Evolutionary conservation across 2,888 invertebrate species (phyloP).

Genomic region (Eristalis tenax): DNA sequence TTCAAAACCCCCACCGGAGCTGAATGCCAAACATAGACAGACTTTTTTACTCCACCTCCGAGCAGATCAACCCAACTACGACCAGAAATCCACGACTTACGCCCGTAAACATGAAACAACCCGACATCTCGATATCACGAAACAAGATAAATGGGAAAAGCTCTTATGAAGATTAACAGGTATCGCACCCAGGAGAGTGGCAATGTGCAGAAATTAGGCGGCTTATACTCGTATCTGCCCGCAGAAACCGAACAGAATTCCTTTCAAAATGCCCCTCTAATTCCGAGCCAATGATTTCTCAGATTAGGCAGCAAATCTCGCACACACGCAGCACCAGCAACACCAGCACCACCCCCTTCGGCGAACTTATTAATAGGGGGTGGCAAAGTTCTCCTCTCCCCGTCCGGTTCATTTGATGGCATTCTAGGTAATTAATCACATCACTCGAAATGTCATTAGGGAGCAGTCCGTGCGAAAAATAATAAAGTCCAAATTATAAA

Average conservation of each 20-base stretch:
- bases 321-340: background rate
- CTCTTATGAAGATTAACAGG: background rate
- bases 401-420: background rate
- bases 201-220: background rate
- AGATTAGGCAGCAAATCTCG: background rate
- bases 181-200: background rate
- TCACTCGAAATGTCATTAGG: background rate
- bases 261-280: background rate
- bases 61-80: background rate
- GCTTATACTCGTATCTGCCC: background rate
- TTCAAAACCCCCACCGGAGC: too few relatives aligned
- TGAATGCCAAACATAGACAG: background rate
- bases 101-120: background rate
- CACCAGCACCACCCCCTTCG: background rate
- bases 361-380: background rate
- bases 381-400: background rate
- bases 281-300: background rate
- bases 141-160: conserved; percentile 11
- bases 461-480: background rate
- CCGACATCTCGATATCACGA: background rate
- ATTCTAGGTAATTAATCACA: background rate
- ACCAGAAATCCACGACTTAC: too few relatives aligned
- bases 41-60: background rate
- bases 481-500: background rate
- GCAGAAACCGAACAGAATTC: background rate